Evolutionary conservation across 2,113 vertebrate genomes (phyloP), one percentile per base, ranked within the genome.

Genomic region (Sceloporus undulatus): DNA sequence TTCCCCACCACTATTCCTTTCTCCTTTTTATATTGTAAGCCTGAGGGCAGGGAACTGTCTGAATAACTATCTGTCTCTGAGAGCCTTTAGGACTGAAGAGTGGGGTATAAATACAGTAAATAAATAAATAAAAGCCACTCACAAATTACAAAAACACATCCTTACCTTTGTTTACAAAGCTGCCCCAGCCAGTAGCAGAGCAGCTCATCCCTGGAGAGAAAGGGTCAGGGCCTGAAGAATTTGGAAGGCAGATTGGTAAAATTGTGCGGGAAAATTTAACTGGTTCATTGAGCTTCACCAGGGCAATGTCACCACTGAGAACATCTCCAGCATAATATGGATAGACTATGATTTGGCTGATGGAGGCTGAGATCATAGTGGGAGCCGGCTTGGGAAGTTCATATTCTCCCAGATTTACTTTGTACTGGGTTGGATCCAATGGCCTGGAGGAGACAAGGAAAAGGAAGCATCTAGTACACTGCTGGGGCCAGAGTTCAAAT

Each of bases 171-270:
- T 76, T 11, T 2, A 66, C 18, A n/a, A 85, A 38, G 52, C 76
- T 7, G 1, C 90, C 90, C 92, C 92, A 93, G 27, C 92, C 92
- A 8, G 92, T 93, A 5, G 85, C 81, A 88, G 90, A 93, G 54
- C 92, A 93, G 1, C 14, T 1, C 68, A 70, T 84, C 34, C 88
- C 90, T 2, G 40, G 80, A 19, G 81, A 42, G 2, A 91, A 75
- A 0, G 29, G 34, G 25, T 84, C 38, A 9, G 84, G n/a, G 25
- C 80, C 38, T 9, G 84, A 73, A 68, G 40, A 2, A 14, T 29
- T 66, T 1, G 92, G 92, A 25, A 93, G 87, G 78, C 84, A 87
- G 52, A 90, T 18, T 2, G 92, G 90, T 16, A 59, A 65, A 77
- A 93, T 88, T 56, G 13, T 65, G 4, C 18, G 6, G 42, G 79